Conservation (phyloP, 2,888 invertebrate species). For the Orchesellides sinensis region DNA sequence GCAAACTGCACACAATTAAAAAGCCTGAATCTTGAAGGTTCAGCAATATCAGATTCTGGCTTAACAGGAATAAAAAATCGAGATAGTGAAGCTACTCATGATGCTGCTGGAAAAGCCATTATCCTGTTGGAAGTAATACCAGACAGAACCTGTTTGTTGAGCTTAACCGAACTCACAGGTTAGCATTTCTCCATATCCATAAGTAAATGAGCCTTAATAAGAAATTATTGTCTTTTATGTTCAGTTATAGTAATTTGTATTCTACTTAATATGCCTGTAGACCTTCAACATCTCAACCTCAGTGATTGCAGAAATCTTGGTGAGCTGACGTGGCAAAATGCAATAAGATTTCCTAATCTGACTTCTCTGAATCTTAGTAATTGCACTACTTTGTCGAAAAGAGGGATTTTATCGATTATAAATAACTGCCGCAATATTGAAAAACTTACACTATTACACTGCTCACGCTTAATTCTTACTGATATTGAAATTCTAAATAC, state of each 20-base stretch:
- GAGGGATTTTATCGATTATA: slow-evolving; percentile 42
- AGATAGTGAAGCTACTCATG: not conserved
- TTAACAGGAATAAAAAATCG: not conserved
- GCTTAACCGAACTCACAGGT: slow-evolving; percentile 11
- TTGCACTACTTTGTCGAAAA: slow-evolving; percentile 41
- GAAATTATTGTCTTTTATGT: not conserved
- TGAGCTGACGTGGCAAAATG: slow-evolving; percentile 33
- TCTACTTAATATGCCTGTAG: slow-evolving; percentile 2
- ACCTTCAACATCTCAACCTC: slow-evolving; percentile 38
- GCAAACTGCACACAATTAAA: not conserved
- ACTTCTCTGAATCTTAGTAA: slow-evolving; percentile 37
- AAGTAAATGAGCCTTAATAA: no score
- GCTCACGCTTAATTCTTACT: slow-evolving; percentile 26
- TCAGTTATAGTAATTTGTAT: not conserved
- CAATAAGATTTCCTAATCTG: slow-evolving; percentile 10
- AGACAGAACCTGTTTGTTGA: not conserved
- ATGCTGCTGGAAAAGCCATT: not conserved
- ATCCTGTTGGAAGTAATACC: not conserved
- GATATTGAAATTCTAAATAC: slow-evolving; percentile 30
- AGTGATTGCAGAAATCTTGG: slow-evolving; percentile 39
- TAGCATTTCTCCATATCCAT: not conserved
- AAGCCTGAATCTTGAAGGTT: slow-evolving; percentile 28
- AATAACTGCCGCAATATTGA: slow-evolving; percentile 53
- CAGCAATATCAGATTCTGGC: slow-evolving; percentile 23
- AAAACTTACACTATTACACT: slow-evolving; percentile 29